Percentiles rank a stretch among this genome's conserved stretches.
Evolutionary conservation across 2,113 vertebrate species (phyloP).

Genomic region (Catharus fuscescens): DNA sequence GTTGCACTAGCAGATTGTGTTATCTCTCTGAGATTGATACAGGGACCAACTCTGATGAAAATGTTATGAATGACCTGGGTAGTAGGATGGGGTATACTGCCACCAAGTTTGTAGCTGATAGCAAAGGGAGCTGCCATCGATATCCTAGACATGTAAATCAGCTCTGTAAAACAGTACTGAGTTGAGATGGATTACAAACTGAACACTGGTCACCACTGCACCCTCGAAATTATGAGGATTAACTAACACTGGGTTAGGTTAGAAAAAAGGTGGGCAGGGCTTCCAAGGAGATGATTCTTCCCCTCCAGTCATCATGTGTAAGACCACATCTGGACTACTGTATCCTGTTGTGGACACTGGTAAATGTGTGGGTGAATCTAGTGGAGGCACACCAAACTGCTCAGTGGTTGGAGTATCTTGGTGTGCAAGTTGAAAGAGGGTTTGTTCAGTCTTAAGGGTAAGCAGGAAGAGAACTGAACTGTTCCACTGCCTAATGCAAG

Average conservation of each 20-base stretch:
- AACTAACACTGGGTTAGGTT: background rate
- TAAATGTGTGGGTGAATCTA: background rate
- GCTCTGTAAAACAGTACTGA: background rate
- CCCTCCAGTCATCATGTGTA: background rate
- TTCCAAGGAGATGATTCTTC: background rate
- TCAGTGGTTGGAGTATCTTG: background rate
- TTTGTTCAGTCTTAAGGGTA: background rate
- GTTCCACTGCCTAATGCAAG: background rate
- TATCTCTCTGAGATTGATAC: background rate
- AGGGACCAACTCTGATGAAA: background rate
- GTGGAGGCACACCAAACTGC: background rate
- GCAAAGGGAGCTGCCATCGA: background rate
- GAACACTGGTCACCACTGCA: background rate
- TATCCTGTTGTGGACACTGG: background rate
- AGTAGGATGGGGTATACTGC: background rate
- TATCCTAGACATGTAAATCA: background rate
- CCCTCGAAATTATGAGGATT: background rate
- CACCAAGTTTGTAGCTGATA: background rate
- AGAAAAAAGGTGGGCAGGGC: background rate
- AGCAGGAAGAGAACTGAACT: background rate
- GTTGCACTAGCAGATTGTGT: background rate
- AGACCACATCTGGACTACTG: background rate
- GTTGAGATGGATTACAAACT: background rate
- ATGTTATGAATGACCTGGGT: background rate
- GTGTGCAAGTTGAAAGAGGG: fast-evolving